phyloP scores from a whole-genome alignment of 2,113 vertebrate species.

The Chunga burmeisteri region DNA sequence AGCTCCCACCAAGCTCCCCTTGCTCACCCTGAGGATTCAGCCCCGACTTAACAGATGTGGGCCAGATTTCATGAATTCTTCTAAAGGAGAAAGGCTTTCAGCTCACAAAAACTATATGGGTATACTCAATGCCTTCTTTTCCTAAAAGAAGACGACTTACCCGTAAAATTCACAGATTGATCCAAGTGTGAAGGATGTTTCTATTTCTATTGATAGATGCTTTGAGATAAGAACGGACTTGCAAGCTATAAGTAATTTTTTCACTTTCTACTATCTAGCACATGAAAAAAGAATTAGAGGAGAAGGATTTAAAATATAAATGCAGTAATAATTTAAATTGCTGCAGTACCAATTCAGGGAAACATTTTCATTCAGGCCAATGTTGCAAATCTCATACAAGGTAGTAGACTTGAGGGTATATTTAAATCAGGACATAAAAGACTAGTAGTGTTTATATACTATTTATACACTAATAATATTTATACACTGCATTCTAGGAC shows the following conservation, averaged over 20 bases:
- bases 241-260: neutral
- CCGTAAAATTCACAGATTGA: neutral
- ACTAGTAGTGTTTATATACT: neutral
- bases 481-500: neutral
- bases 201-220: neutral
- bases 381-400: neutral
- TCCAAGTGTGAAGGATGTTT: neutral
- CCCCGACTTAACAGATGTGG: neutral
- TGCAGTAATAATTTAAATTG: neutral
- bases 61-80: neutral
- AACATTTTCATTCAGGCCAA: neutral
- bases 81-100: neutral
- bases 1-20: neutral
- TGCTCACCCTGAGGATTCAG: neutral
- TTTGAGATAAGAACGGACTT: neutral
- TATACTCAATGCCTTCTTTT: neutral
- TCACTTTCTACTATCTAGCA: neutral
- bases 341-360: neutral
- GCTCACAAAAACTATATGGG: neutral
- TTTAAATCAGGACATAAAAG: neutral
- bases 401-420: neutral
- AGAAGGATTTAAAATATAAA: neutral
- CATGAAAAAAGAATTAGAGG: neutral
- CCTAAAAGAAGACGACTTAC: neutral
- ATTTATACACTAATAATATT: neutral